Percentiles rank a stretch among this genome's conserved stretches.
Evolutionary conservation across 2,113 vertebrate genomes (phyloP).

Genomic region (Oceanites oceanicus): DNA sequence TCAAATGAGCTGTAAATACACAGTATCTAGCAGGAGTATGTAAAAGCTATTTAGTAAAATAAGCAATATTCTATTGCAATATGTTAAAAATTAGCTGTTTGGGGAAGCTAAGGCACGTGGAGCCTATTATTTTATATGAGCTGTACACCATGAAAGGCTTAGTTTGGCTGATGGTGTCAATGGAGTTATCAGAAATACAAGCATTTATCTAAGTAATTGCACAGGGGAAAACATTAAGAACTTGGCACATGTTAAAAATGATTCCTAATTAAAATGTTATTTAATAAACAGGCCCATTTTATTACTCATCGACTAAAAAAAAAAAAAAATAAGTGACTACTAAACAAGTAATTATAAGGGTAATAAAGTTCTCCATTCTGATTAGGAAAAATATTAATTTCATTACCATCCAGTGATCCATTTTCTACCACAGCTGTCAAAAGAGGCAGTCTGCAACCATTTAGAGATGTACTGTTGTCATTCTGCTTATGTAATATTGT

Average conservation of each 20-base stretch:
- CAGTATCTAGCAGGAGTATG: neutral
- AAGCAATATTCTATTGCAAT: slow-evolving; percentile 13
- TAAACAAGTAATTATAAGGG: slow-evolving; percentile 66
- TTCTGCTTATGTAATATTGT: neutral
- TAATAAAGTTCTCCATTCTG: slow-evolving; percentile 63
- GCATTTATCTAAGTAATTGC: slow-evolving; percentile 66
- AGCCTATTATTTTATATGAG: neutral
- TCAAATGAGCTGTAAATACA: slow-evolving; percentile 33
- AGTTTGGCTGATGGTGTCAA: slow-evolving; percentile 18
- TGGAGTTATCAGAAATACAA: slow-evolving; percentile 40
- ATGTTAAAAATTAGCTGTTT: slow-evolving; percentile 24
- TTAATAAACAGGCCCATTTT: slow-evolving; percentile 64
- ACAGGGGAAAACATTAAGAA: slow-evolving; percentile 52
- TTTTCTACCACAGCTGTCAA: slow-evolving; percentile 61
- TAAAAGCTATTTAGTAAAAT: slow-evolving; percentile 14
- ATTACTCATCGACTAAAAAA: slow-evolving; percentile 37
- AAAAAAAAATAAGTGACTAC: slow-evolving; percentile 44
- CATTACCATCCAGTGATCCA: slow-evolving; percentile 49
- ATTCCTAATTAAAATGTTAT: slow-evolving; percentile 64
- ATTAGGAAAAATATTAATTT: slow-evolving; percentile 69
- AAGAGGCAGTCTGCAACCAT: slow-evolving; percentile 19
- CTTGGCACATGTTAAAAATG: slow-evolving; percentile 59
- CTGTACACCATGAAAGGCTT: neutral
- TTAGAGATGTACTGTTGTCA: slow-evolving; percentile 9
- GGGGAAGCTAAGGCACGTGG: neutral